Conservation (phyloP, 2,888 invertebrate genomes). For the Eledona agricola region DNA sequence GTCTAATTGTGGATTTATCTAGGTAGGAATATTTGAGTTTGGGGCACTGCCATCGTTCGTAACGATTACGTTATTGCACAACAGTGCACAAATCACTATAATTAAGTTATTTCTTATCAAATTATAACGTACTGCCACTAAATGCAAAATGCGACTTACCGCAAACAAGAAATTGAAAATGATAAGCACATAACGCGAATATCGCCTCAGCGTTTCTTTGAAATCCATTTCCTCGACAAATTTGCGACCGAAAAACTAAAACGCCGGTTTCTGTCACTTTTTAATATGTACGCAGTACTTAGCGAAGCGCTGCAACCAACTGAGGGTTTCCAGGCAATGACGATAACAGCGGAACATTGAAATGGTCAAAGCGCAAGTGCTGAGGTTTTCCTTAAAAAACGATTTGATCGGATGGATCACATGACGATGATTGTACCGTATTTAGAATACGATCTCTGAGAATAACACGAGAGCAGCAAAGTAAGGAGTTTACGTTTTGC, state of each 20-base stretch:
- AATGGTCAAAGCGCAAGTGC: neutral
- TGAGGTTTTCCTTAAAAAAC: conserved; percentile 1
- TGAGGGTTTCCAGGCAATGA: conserved; percentile 27
- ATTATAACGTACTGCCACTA: too few relatives aligned
- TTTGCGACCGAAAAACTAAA: conserved; percentile 13
- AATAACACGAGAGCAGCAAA: too few relatives aligned
- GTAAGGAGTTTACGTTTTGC: too few relatives aligned
- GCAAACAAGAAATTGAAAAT: conserved; percentile 85
- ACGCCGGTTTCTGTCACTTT: conserved; percentile 23
- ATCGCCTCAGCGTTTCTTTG: conserved; percentile 56
- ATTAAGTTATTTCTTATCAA: conserved; percentile 1
- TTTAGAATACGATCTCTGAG: too few relatives aligned
- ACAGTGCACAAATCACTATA: too few relatives aligned
- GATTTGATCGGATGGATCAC: conserved; percentile 33
- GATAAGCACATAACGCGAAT: conserved; percentile 74
- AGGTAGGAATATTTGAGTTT: too few relatives aligned
- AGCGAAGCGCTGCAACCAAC: conserved; percentile 17
- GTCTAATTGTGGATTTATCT: too few relatives aligned
- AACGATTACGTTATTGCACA: too few relatives aligned
- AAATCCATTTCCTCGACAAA: conserved; percentile 42
- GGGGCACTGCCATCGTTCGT: too few relatives aligned
- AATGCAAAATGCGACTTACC: conserved; percentile 67
- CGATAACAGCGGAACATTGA: conserved; percentile 17
- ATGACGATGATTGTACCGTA: conserved; percentile 33
- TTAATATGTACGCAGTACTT: conserved; percentile 3